Percentiles rank a stretch among this genome's conserved stretches.
phyloP scores from a whole-genome alignment of 35 echinoderm and acorn worm genomes.

The Heliocidaris erythrogramma region DNA sequence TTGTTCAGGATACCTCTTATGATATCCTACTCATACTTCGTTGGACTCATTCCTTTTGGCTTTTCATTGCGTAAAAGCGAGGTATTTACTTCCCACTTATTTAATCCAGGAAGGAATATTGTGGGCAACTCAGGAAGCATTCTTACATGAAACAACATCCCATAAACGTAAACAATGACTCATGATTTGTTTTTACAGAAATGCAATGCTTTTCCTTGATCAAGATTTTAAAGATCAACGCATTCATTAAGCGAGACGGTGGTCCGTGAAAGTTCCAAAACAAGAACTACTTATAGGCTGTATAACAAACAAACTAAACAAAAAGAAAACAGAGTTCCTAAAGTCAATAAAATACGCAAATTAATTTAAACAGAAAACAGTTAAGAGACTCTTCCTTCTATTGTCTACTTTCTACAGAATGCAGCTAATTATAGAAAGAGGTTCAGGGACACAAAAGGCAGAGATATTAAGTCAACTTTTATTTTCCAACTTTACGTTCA shows the following conservation, averaged over 20 bases:
- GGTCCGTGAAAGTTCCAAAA: not conserved
- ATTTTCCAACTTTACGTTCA: not conserved
- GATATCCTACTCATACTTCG: no score
- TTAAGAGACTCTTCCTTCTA: not conserved
- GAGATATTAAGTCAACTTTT: not conserved
- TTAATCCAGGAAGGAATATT: not conserved
- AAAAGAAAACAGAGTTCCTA: not conserved
- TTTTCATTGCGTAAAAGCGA: no score
- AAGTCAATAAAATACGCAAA: not conserved
- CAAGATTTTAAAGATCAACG: no score
- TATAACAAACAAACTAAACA: not conserved
- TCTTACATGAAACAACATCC: not conserved
- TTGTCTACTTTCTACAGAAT: not conserved
- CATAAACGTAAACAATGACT: conserved; percentile 4
- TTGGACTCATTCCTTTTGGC: no score
- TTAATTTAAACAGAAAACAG: not conserved
- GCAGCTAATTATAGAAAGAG: not conserved
- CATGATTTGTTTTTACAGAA: not conserved
- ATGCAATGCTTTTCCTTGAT: no score
- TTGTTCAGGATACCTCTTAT: no score
- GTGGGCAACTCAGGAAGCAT: not conserved
- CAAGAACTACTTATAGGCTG: not conserved
- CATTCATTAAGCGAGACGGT: not conserved
- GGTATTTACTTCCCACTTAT: not conserved
- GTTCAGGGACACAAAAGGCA: not conserved